Evolutionary conservation across 2,888 invertebrate genomes (phyloP).

Genomic region (Lottia scabra): DNA sequence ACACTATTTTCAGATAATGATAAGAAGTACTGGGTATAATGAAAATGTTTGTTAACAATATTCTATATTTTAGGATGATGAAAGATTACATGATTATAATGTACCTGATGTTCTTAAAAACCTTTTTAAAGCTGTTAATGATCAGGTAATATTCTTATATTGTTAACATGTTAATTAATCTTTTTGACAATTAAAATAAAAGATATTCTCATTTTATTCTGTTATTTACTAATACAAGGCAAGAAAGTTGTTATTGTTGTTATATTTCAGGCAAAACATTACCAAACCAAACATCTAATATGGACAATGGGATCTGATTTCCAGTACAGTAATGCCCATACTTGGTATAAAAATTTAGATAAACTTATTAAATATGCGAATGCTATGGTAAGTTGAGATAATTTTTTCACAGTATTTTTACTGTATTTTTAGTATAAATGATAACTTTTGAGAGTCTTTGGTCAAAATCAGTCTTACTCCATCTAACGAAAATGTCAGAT

Average conservation of each 20-base stretch:
- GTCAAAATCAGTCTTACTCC: too few relatives aligned
- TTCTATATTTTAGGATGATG: constrained; percentile 77
- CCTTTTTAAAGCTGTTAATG: constrained; percentile 60
- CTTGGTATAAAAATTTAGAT: constrained; percentile 87
- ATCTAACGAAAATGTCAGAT: too few relatives aligned
- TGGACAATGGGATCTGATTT: constrained; percentile 94
- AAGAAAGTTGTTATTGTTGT: background rate
- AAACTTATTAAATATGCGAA: constrained; percentile 84
- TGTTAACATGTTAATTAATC: too few relatives aligned
- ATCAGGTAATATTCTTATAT: constrained; percentile 50
- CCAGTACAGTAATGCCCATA: constrained; percentile 83
- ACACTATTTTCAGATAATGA: too few relatives aligned
- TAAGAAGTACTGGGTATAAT: too few relatives aligned
- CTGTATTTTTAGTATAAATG: too few relatives aligned
- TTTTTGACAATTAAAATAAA: background rate
- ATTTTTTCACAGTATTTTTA: too few relatives aligned
- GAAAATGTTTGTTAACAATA: too few relatives aligned
- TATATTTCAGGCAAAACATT: constrained; percentile 71
- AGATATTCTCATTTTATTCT: background rate
- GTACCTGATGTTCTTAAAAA: constrained; percentile 77
- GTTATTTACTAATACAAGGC: background rate
- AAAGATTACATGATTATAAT: constrained; percentile 84
- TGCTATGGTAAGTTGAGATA: constrained; percentile 66
- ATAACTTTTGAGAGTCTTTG: too few relatives aligned
- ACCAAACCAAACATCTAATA: constrained; percentile 77